Percentiles rank a stretch among this genome's conserved stretches.
phyloP scores from a whole-genome alignment of 2,113 vertebrate species.

The Trichomycterus rosablanca region DNA sequence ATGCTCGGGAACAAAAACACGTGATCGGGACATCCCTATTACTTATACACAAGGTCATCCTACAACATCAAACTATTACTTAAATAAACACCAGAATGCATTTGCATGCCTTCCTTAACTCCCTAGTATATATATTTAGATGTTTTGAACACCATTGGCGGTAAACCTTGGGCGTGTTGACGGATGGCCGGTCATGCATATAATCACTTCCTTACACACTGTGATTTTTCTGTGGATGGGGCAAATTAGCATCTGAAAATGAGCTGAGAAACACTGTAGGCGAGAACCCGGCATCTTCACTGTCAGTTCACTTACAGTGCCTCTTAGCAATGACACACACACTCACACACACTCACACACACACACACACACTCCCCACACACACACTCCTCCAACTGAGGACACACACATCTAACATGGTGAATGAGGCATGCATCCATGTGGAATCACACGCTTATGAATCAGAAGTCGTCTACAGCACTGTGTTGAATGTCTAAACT shows the following conservation, averaged over 20 bases:
- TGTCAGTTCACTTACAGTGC: conserved; percentile 67
- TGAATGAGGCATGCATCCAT: too few species aligned
- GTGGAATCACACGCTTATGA: too few species aligned
- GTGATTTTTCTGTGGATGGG: conserved; percentile 80
- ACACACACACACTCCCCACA: too few species aligned
- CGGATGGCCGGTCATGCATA: conserved; percentile 84
- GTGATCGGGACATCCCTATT: too few species aligned
- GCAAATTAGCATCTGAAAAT: conserved; percentile 88
- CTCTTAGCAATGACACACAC: conserved; percentile 35
- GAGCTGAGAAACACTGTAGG: conserved; percentile 83
- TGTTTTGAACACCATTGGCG: conserved; percentile 73
- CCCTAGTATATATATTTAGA: conserved; percentile 61
- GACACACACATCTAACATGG: too few species aligned
- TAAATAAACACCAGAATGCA: too few species aligned
- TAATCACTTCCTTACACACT: conserved; percentile 88
- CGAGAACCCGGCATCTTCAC: conserved; percentile 75
- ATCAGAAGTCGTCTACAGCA: too few species aligned
- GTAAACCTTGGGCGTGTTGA: conserved; percentile 75
- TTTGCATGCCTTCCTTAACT: too few species aligned
- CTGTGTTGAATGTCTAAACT: too few species aligned
- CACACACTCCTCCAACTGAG: conserved; percentile 2
- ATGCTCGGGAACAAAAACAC: too few species aligned
- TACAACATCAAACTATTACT: too few species aligned
- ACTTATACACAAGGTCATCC: too few species aligned
- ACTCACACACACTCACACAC: conserved; percentile 28